These are phyloP conservation scores for Drosophila silvestris DNA, from an alignment of 2,888 invertebrate species.

Conservation along the genomic window DNA sequence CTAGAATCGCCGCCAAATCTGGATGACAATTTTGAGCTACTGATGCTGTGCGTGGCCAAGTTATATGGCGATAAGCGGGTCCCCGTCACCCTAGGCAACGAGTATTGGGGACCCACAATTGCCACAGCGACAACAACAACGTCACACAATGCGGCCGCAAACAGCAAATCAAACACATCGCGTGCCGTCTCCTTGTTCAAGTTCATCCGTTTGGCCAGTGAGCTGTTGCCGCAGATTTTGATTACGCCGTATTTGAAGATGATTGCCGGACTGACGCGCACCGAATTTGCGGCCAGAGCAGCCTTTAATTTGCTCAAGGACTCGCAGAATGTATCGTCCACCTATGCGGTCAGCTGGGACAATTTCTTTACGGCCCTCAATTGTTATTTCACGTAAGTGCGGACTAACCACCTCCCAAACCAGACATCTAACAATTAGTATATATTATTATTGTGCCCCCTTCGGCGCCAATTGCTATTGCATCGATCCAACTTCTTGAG, in stretches of 20 bases:
- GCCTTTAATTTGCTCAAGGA: conserved; percentile 92
- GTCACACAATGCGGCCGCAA: not conserved
- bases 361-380: conserved; percentile 93
- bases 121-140: conserved; percentile 39
- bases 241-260: conserved; percentile 95
- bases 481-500: not conserved
- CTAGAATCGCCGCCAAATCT: conserved; percentile 90
- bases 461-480: not conserved
- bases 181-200: conserved; percentile 94
- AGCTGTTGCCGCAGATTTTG: conserved; percentile 92
- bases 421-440: not conserved
- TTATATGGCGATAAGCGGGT: conserved; percentile 92
- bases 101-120: conserved; percentile 90
- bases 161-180: conserved; percentile 85
- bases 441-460: not conserved
- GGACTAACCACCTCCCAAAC: not conserved
- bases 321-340: conserved; percentile 86
- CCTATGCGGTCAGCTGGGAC: conserved; percentile 91
- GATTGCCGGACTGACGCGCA: conserved; percentile 92
- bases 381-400: conserved; percentile 88
- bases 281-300: conserved; percentile 91
- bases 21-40: conserved; percentile 92
- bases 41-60: conserved; percentile 91
- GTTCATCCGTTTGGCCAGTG: conserved; percentile 95
- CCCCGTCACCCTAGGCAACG: conserved; percentile 89